phyloP scores from a whole-genome alignment of 2,113 vertebrate genomes.

The Brienomyrus brachyistius region DNA sequence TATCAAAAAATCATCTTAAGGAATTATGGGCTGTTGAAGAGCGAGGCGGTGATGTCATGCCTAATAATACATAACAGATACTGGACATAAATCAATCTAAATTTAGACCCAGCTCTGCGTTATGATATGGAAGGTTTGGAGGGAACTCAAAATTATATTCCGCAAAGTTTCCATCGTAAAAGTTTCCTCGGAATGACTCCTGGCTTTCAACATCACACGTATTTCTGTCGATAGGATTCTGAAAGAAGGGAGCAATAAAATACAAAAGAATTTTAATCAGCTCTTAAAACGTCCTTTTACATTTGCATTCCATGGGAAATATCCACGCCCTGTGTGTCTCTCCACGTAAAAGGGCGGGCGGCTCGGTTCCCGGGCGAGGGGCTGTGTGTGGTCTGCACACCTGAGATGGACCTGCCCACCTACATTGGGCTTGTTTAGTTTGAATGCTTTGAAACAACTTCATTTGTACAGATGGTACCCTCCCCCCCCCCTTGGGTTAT shows the following conservation, averaged over 20 bases:
- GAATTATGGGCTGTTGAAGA: not conserved
- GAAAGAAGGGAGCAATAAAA: conserved; percentile 19
- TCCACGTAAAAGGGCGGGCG: not conserved
- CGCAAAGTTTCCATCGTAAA: conserved; percentile 26
- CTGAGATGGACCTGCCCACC: conserved; percentile 14
- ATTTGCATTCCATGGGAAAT: not conserved
- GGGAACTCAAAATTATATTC: conserved; percentile 18
- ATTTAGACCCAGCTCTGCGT: conserved; percentile 5
- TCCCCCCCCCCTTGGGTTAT: not conserved
- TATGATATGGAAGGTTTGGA: conserved; percentile 22
- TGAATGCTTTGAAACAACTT: conserved; percentile 22
- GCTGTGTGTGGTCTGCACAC: conserved; percentile 25
- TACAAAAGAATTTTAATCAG: conserved; percentile 28
- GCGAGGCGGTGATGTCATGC: conserved; percentile 4
- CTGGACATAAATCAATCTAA: conserved; percentile 9
- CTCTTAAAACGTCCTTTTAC: conserved; percentile 13
- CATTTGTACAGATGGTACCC: conserved; percentile 24
- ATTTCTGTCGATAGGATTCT: conserved; percentile 22
- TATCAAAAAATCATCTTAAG: conserved; percentile 13
- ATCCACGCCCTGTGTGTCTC: not conserved
- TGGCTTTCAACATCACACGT: conserved; percentile 18
- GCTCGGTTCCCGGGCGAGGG: not conserved
- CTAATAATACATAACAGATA: conserved; percentile 24
- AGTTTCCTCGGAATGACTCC: conserved; percentile 11
- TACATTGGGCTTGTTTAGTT: conserved; percentile 12